A percentile compares a stretch with the other conserved stretches of the same genome.
phyloP scores from a whole-genome alignment of 2,888 invertebrate species.

The Pinctada fucata region DNA sequence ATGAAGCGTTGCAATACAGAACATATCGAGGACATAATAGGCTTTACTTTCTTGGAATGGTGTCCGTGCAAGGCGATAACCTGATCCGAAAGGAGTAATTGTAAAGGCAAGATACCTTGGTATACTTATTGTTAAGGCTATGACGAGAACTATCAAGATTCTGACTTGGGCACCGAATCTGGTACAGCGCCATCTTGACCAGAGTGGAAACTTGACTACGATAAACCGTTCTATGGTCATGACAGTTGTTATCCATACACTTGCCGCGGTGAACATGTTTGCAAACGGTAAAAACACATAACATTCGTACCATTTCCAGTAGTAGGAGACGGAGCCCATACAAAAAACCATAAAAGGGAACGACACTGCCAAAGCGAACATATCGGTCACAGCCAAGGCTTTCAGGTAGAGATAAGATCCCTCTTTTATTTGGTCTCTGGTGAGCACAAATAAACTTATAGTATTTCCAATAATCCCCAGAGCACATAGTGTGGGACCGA shows the following conservation, averaged over 20 bases:
- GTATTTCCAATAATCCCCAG: constrained; percentile 72
- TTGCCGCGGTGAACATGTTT: constrained; percentile 68
- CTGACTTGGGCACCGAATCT: constrained; percentile 57
- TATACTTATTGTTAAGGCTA: constrained; percentile 59
- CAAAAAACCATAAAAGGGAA: constrained; percentile 51
- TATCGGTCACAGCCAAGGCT: constrained; percentile 67
- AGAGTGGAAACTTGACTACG: constrained; percentile 65
- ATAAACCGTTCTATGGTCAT: constrained; percentile 72
- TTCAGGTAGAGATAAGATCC: constrained; percentile 72
- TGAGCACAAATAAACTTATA: constrained; percentile 69
- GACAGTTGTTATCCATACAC: constrained; percentile 68
- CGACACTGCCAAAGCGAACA: constrained; percentile 61
- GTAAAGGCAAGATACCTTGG: constrained; percentile 62
- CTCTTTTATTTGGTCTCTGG: constrained; percentile 61
- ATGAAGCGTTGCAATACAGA: constrained; percentile 61
- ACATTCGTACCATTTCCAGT: constrained; percentile 58
- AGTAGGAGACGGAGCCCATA: constrained; percentile 42
- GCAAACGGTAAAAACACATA: constrained; percentile 65
- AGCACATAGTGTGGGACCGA: constrained; percentile 64
- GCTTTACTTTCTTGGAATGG: constrained; percentile 51
- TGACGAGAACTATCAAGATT: constrained; percentile 52
- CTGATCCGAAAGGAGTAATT: constrained; percentile 23
- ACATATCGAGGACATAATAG: constrained; percentile 56
- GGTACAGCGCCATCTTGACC: constrained; percentile 60
- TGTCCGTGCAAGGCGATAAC: constrained; percentile 27